Conservation (phyloP, 1,140 invertebrate species). For the Drosophila lacteicornis region DNA sequence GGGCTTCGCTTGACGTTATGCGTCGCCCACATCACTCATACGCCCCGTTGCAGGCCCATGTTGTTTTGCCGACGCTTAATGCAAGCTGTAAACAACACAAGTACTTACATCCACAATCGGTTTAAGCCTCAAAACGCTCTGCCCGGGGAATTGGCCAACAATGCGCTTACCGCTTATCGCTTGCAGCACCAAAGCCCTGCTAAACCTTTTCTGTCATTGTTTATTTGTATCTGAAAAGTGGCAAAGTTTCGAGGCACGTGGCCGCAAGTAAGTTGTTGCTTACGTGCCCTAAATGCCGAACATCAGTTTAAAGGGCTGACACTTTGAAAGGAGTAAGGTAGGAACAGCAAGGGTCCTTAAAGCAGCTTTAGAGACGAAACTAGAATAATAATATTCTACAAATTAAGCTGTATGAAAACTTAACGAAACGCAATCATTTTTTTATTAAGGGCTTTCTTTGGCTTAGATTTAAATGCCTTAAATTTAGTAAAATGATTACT, state of each 20-base stretch:
- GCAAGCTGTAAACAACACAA: conserved; percentile 23
- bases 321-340: neutral
- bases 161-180: conserved; percentile 33
- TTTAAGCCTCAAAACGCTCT: conserved; percentile 19
- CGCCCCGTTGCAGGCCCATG: conserved; percentile 1
- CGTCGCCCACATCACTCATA: neutral
- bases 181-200: conserved; percentile 13
- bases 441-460: too few species aligned
- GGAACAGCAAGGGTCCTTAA: neutral
- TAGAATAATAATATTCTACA: too few species aligned
- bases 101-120: conserved; percentile 29
- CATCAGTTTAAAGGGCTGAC: conserved; percentile 21
- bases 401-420: too few species aligned
- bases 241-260: conserved; percentile 27
- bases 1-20: neutral
- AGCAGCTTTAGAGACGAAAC: neutral
- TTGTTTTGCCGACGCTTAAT: conserved; percentile 2
- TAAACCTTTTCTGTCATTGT: conserved; percentile 20
- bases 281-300: conserved; percentile 27
- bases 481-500: too few species aligned
- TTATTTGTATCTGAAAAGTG: conserved; percentile 18
- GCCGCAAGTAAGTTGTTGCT: conserved; percentile 25
- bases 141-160: conserved; percentile 44
- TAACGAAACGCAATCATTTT: too few species aligned
- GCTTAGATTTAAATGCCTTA: too few species aligned